These are phyloP conservation scores for Chrysodeixis includens DNA, from an alignment of 2,888 invertebrate species.

Conservation along the genomic window DNA sequence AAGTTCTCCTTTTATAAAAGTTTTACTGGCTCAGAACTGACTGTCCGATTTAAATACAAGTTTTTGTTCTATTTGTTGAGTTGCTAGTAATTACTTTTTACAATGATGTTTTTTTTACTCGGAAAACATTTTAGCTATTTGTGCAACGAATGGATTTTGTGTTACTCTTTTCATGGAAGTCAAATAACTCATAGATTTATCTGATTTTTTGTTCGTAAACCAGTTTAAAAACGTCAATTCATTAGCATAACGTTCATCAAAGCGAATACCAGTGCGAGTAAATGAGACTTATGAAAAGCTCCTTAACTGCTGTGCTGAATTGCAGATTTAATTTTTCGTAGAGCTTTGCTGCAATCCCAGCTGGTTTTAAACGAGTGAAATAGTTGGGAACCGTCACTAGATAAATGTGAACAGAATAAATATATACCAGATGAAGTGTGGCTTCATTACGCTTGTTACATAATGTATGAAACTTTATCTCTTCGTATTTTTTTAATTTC, in stretches of 20 bases:
- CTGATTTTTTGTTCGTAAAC: background rate
- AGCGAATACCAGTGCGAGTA: constrained; percentile 55
- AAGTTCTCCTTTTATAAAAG: constrained; percentile 7
- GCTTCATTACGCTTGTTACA: constrained; percentile 10
- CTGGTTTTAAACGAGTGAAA: constrained; percentile 62
- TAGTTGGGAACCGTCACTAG: constrained; percentile 48
- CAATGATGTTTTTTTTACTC: background rate
- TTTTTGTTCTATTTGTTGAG: background rate
- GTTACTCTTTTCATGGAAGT: background rate
- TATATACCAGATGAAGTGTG: constrained; percentile 2
- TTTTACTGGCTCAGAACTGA: background rate
- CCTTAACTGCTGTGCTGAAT: constrained; percentile 62
- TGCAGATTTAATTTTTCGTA: constrained; percentile 68
- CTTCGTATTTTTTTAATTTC: too few species aligned
- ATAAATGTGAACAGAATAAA: constrained; percentile 48
- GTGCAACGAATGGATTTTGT: constrained; percentile 1
- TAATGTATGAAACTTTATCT: too few species aligned
- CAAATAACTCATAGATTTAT: background rate
- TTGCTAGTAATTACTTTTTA: constrained; percentile 1
- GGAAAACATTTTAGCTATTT: background rate
- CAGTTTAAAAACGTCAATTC: constrained; percentile 7
- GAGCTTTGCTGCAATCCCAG: constrained; percentile 58
- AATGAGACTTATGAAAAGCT: constrained; percentile 69
- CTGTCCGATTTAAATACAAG: constrained; percentile 4
- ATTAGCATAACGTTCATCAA: constrained; percentile 20